phyloP scores from a whole-genome alignment of 2,888 invertebrate genomes.

The Stenodera caucasica region DNA sequence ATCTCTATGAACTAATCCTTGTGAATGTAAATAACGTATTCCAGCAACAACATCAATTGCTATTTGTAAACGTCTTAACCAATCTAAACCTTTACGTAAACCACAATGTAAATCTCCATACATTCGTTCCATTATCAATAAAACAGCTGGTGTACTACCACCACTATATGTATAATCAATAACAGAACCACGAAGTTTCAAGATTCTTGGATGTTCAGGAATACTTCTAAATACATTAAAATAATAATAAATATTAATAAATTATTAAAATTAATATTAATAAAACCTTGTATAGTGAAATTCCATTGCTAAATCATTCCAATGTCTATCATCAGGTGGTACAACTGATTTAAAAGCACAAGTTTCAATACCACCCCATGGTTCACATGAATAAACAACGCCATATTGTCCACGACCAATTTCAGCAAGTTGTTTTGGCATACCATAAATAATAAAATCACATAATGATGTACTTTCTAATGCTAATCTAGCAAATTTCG shows the following conservation, averaged over 20 bases:
- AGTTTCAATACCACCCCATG: slow-evolving; percentile 73
- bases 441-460: slow-evolving; percentile 75
- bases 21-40: slow-evolving; percentile 84
- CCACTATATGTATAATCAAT: slow-evolving; percentile 77
- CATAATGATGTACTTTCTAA: slow-evolving; percentile 82
- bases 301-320: slow-evolving; percentile 89
- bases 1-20: slow-evolving; percentile 85
- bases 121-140: slow-evolving; percentile 77
- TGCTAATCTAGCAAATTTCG: slow-evolving; percentile 76
- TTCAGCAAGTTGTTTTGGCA: slow-evolving; percentile 66
- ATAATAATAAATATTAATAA: neutral
- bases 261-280: slow-evolving; percentile 40
- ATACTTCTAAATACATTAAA: slow-evolving; percentile 64
- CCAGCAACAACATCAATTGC: slow-evolving; percentile 84
- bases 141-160: slow-evolving; percentile 70
- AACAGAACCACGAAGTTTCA: slow-evolving; percentile 75
- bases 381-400: slow-evolving; percentile 79
- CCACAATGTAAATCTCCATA: slow-evolving; percentile 79
- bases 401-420: slow-evolving; percentile 86
- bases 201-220: slow-evolving; percentile 78
- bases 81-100: slow-evolving; percentile 67
- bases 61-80: slow-evolving; percentile 67
- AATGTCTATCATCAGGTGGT: slow-evolving; percentile 85
- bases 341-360: slow-evolving; percentile 87
- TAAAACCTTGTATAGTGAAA: slow-evolving; percentile 79